Percentiles rank a stretch among this genome's conserved stretches.
Conservation (phyloP, 2,113 vertebrate species). For the Acanthisitta chloris region DNA sequence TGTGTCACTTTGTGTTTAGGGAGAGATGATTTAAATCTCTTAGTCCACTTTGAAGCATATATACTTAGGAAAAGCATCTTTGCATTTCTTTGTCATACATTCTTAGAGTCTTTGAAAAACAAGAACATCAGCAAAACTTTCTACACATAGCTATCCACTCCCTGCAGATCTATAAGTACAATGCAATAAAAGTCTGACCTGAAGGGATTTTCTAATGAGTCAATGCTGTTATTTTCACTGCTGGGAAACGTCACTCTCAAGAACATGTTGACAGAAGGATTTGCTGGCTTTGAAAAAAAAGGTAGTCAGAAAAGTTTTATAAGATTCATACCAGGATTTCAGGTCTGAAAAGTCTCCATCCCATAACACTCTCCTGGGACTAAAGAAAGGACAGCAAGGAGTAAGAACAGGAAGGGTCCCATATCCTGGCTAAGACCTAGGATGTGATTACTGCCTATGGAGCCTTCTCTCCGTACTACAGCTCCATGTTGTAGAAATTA, state of each 20-base stretch:
- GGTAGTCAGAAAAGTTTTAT: not conserved
- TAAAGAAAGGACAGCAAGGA: not conserved
- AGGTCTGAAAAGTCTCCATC: not conserved
- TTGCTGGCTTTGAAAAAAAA: not conserved
- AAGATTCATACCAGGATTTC: not conserved
- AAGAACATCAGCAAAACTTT: not conserved
- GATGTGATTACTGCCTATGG: not conserved
- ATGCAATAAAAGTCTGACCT: not conserved
- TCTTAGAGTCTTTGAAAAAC: not conserved
- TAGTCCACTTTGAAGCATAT: not conserved
- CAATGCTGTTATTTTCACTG: not conserved
- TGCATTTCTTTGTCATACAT: not conserved
- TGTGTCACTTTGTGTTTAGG: not conserved
- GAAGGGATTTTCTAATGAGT: not conserved
- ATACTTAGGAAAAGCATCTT: not conserved
- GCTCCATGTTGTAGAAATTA: not conserved
- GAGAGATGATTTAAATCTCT: not conserved
- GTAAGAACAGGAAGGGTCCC: not conserved
- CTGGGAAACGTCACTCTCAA: not conserved
- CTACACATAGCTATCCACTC: not conserved
- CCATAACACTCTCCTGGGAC: not conserved
- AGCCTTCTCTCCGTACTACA: not conserved
- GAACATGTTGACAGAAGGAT: not conserved
- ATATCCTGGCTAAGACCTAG: not conserved
- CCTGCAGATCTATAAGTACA: not conserved